Evolutionary conservation across 2,797 vertebrate genomes (phyloP).

Genomic region (Enteromius mattozi): DNA sequence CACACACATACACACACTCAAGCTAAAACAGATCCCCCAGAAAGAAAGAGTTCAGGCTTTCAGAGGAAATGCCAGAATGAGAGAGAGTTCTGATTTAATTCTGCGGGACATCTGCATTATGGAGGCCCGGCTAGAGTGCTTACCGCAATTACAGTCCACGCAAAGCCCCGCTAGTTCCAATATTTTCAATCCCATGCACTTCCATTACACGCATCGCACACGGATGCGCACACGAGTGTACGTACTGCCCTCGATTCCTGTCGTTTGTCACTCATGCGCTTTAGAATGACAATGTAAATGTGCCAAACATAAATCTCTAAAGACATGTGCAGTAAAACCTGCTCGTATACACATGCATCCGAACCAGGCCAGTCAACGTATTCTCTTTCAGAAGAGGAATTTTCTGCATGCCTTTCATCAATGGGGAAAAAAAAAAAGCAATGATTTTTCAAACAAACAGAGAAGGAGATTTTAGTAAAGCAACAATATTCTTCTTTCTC

Average conservation of each 20-base stretch:
- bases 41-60: conserved; percentile 35
- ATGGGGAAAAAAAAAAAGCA: neutral
- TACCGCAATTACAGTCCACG: conserved; percentile 33
- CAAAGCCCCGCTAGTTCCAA: conserved; percentile 29
- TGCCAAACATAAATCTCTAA: conserved; percentile 24
- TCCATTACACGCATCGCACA: conserved; percentile 1
- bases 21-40: conserved; percentile 19
- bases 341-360: neutral
- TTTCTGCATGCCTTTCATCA: neutral
- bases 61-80: conserved; percentile 11
- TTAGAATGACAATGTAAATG: conserved; percentile 5
- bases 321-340: conserved; percentile 21
- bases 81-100: conserved; percentile 41
- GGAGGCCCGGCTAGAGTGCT: conserved; percentile 9
- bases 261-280: conserved; percentile 24
- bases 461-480: conserved; percentile 16
- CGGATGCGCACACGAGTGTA: neutral
- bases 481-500: conserved; percentile 2
- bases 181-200: conserved; percentile 13
- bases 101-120: conserved; percentile 28
- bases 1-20: conserved; percentile 52
- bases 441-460: neutral
- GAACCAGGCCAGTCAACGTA: neutral
- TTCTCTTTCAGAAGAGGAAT: neutral
- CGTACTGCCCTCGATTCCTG: neutral